Base-by-base conservation (phyloP, 1,140 invertebrate genomes). In the Diachasma alloeum region DNA sequence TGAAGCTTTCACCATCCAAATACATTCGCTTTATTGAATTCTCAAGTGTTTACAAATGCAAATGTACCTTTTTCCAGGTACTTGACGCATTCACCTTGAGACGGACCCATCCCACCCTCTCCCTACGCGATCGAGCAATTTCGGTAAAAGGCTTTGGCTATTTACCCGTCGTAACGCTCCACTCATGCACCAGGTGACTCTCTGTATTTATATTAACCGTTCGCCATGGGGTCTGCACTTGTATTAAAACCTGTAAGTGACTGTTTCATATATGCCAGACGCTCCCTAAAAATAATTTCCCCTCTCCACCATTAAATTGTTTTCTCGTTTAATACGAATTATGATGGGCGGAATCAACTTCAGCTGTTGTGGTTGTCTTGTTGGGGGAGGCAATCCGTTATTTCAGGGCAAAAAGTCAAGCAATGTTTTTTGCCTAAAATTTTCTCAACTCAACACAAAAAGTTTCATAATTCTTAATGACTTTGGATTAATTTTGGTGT, bases 121-220 rank as follows among this genome's bases (percentile, higher is more conserved):
- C 36, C 26, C 66, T 56, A 74, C 17, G 17, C 70, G 80, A 76
- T 79, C 78, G 75, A 76, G 84, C 82, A 85, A 85, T 85, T 85
- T 85, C 72, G 80, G 84, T 85, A 85, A 85, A 85, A 85, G 84
- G 84, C 83, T 85, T 85, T 80, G 59, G 71, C 78, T 81, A 84
- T 84, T 81, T 79, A 78, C 74, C 69, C 69, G 44, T 73, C 22
- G 31, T 78, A 31, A 74, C 42, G 66, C 63, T 67, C 56, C 26
- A 78, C 56, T 17, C 68, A 78, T 59, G 75, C 82, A 85, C 83
- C 83, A 80, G 83, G 82, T 84, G 83, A 76, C 69, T 48, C 66
- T 69, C 19, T 46, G 44, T 71, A 76, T 72, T 37, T 68, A 68
- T 68, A 68, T 66, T 66, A 82, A 78, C 80, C 48, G 48, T 53